These are phyloP conservation scores for Achatina immaculata DNA, from an alignment of 1,140 invertebrate species.

Conservation along the genomic window DNA sequence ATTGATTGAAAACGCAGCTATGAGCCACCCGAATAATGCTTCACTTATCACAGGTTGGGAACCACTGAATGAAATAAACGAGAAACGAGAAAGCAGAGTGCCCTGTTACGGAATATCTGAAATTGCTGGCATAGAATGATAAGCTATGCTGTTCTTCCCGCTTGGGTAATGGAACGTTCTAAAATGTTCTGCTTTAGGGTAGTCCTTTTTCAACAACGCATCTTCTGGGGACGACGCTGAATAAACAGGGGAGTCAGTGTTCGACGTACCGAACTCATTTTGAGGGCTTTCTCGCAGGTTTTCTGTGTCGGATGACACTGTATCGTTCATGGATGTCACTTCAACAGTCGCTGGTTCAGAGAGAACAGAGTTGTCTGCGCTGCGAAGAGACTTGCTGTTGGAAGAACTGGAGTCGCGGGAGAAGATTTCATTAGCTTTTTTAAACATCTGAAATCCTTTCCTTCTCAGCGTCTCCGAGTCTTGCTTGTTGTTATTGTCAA, in stretches of 20 bases:
- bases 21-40: too few species aligned
- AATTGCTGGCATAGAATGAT: constrained; percentile 23
- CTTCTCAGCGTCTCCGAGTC: not conserved
- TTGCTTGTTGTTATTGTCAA: not conserved
- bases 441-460: not conserved
- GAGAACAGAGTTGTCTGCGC: not conserved
- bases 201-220: not conserved
- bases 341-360: constrained; percentile 13
- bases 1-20: too few species aligned
- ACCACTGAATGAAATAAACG: too few species aligned
- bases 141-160: not conserved
- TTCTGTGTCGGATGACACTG: not conserved
- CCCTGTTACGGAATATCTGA: constrained; percentile 15
- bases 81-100: too few species aligned
- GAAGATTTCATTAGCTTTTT: constrained; percentile 22
- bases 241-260: not conserved
- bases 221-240: constrained; percentile 13
- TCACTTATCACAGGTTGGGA: too few species aligned
- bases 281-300: not conserved
- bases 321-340: constrained; percentile 6
- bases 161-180: constrained; percentile 11
- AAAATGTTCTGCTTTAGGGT: not conserved
- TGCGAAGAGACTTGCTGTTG: not conserved
- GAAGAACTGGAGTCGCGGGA: not conserved
- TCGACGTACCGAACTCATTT: not conserved